phyloP scores from a whole-genome alignment of 2,113 vertebrate species.

The Oreochromis tanganicae region DNA sequence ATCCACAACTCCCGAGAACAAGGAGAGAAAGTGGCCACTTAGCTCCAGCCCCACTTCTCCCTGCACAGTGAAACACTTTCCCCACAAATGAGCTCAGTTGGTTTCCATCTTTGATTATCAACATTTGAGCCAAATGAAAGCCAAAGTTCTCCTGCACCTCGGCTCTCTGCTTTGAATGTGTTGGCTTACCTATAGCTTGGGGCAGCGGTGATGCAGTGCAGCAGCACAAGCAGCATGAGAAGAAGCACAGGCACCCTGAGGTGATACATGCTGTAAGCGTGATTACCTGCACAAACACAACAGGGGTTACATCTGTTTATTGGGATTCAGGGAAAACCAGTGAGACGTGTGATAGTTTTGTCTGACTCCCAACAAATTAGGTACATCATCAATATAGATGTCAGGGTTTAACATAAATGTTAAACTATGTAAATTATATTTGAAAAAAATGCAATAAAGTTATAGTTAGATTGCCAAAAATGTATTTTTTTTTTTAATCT shows the following conservation, averaged over 20 bases:
- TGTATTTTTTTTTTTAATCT: fast-evolving
- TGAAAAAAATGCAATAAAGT: not conserved
- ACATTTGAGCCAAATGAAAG: not conserved
- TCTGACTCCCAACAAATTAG: not conserved
- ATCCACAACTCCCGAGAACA: not conserved
- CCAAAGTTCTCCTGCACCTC: not conserved
- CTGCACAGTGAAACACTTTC: not conserved
- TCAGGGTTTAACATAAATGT: not conserved
- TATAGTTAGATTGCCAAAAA: not conserved
- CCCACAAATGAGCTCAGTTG: not conserved
- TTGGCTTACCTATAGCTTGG: constrained; percentile 78
- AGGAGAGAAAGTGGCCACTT: constrained; percentile 46
- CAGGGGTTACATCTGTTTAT: not conserved
- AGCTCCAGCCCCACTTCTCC: not conserved
- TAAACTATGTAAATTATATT: not conserved
- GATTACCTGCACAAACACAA: constrained; percentile 2
- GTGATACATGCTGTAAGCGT: constrained; percentile 69
- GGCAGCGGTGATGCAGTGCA: constrained; percentile 73
- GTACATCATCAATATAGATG: not conserved
- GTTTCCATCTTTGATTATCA: not conserved
- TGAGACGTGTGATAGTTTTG: fast-evolving
- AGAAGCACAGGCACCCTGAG: constrained; percentile 73
- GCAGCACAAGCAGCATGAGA: constrained; percentile 70
- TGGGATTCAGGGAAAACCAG: not conserved
- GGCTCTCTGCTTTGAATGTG: not conserved